Percentiles rank a stretch among this genome's conserved stretches.
phyloP scores from a whole-genome alignment of 2,113 vertebrate species.

The Podiceps cristatus region DNA sequence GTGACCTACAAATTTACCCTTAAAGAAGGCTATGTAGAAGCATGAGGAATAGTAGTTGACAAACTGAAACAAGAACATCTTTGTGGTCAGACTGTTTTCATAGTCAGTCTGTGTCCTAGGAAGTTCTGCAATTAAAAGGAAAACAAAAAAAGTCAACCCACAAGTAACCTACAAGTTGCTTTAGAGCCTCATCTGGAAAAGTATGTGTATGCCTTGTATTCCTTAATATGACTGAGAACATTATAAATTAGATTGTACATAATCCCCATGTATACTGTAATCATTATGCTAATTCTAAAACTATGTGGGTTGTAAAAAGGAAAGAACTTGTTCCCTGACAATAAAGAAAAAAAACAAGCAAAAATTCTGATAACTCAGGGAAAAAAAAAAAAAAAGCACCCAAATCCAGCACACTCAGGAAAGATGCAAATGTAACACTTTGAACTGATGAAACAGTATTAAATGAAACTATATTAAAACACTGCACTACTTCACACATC shows the following conservation, averaged over 20 bases:
- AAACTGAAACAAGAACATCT: constrained; percentile 98
- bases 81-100: constrained; percentile 93
- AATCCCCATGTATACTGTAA: constrained; percentile 9
- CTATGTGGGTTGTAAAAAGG: constrained; percentile 11
- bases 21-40: constrained; percentile 95
- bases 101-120: constrained; percentile 92
- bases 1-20: constrained; percentile 90
- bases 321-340: background rate
- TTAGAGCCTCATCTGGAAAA: background rate
- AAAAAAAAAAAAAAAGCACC: background rate
- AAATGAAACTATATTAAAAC: constrained; percentile 51
- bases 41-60: constrained; percentile 97
- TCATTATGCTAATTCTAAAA: constrained; percentile 49
- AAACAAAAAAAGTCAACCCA: background rate
- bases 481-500: background rate
- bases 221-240: constrained; percentile 21
- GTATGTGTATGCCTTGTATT: background rate
- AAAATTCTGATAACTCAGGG: background rate
- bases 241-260: constrained; percentile 33
- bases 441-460: constrained; percentile 20
- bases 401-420: background rate
- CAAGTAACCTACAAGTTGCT: background rate
- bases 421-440: constrained; percentile 44
- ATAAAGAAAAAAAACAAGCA: background rate
- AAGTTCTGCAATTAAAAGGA: constrained; percentile 80